Conservation (phyloP, 2,113 vertebrate genomes). For the Ramphastos sulfuratus region DNA sequence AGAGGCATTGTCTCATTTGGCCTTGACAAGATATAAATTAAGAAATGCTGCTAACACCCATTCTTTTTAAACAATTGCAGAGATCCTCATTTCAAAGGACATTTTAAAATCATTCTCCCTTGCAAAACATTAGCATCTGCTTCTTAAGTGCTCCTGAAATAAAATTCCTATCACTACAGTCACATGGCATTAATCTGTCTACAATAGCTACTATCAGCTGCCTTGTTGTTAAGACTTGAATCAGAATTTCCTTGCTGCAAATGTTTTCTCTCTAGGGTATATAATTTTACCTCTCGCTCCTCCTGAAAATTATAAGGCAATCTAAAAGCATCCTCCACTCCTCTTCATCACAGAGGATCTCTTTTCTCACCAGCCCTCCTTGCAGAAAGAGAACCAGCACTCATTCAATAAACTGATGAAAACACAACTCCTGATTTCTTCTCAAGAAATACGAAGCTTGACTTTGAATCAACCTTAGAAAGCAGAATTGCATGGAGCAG, state of each 20-base stretch:
- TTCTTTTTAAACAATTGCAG: conserved; percentile 22
- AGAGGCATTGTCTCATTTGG: not conserved
- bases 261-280: not conserved
- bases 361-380: not conserved
- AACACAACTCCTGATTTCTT: conserved; percentile 23
- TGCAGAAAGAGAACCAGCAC: not conserved
- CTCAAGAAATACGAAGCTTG: conserved; percentile 3
- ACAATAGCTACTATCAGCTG: not conserved
- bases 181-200: not conserved
- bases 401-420: conserved; percentile 13
- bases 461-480: conserved; percentile 35
- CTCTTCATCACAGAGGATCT: not conserved
- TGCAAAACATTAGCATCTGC: conserved; percentile 8
- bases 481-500: not conserved
- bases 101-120: not conserved
- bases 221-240: not conserved
- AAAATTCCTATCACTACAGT: conserved; percentile 1
- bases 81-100: conserved; percentile 10
- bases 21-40: not conserved
- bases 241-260: not conserved
- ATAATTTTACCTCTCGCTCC: not conserved
- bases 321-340: not conserved
- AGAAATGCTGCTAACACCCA: not conserved
- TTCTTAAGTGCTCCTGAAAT: conserved; percentile 27
- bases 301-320: not conserved